Evolutionary conservation across 2,797 vertebrate genomes (phyloP).

Genomic region (Nyctalus aviator): DNA sequence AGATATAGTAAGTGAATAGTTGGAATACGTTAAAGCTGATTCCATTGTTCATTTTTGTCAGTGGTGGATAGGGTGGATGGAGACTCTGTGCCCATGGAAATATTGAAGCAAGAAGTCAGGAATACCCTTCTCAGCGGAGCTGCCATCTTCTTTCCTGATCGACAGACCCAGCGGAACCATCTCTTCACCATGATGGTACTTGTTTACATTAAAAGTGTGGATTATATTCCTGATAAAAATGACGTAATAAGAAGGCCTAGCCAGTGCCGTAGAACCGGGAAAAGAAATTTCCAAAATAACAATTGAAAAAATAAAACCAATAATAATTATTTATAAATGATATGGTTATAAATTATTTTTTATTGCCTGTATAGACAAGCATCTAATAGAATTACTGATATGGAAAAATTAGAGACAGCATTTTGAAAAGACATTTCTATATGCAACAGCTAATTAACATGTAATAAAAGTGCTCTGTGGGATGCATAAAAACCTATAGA

Average conservation of each 20-base stretch:
- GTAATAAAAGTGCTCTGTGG: neutral
- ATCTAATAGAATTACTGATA: neutral
- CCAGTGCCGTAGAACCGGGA: neutral
- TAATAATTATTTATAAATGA: neutral
- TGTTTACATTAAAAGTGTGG: neutral
- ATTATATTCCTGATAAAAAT: neutral
- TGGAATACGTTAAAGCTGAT: neutral
- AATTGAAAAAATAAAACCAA: slow-evolving; percentile 18
- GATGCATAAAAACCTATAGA: neutral
- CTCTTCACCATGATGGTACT: slow-evolving; percentile 98
- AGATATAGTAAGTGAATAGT: neutral
- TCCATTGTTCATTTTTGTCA: slow-evolving; percentile 83
- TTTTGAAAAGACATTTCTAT: neutral
- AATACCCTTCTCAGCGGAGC: slow-evolving; percentile 96
- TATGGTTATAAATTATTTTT: neutral
- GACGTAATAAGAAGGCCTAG: neutral
- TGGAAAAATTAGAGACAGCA: neutral
- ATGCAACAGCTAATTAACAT: neutral
- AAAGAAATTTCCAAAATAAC: neutral
- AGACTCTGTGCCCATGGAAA: slow-evolving; percentile 87
- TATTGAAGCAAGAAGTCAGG: slow-evolving; percentile 93
- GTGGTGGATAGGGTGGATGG: slow-evolving; percentile 93
- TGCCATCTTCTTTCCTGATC: slow-evolving; percentile 96
- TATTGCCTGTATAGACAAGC: neutral
- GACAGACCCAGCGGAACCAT: slow-evolving; percentile 92